Evolutionary conservation across 2,113 vertebrate genomes (phyloP).

Genomic region (Recurvirostra avosetta): DNA sequence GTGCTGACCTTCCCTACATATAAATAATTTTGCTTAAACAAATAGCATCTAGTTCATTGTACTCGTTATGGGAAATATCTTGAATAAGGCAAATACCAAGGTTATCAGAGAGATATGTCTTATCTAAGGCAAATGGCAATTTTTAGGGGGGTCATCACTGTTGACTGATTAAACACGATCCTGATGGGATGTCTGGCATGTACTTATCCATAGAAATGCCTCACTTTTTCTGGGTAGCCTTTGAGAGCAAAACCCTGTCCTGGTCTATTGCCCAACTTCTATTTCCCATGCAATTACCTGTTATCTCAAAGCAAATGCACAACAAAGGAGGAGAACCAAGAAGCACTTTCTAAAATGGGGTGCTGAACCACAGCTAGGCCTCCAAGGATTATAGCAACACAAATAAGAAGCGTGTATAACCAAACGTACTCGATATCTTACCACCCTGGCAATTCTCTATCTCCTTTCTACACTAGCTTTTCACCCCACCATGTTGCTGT

Average conservation of each 20-base stretch:
- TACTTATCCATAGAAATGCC: background rate
- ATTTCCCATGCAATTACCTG: slow-evolving; percentile 1
- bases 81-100: slow-evolving; percentile 47
- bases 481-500: background rate
- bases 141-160: slow-evolving; percentile 38
- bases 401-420: background rate
- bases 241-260: background rate
- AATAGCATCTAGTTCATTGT: slow-evolving; percentile 14
- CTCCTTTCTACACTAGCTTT: background rate
- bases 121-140: slow-evolving; percentile 32
- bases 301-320: slow-evolving; percentile 34
- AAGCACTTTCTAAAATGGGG: background rate
- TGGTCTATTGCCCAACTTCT: slow-evolving; percentile 24
- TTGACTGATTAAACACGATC: slow-evolving; percentile 17
- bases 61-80: background rate
- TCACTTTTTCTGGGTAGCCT: background rate
- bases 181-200: slow-evolving; percentile 24
- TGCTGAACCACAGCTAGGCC: background rate
- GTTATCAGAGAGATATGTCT: slow-evolving; percentile 59
- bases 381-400: background rate
- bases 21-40: slow-evolving; percentile 44
- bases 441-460: background rate
- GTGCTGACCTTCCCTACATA: background rate
- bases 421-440: background rate
- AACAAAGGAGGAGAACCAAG: background rate